Evolutionary conservation across 2,888 invertebrate species (phyloP), one percentile per base, ranked within the genome.

Genomic region (Boloria selene): DNA sequence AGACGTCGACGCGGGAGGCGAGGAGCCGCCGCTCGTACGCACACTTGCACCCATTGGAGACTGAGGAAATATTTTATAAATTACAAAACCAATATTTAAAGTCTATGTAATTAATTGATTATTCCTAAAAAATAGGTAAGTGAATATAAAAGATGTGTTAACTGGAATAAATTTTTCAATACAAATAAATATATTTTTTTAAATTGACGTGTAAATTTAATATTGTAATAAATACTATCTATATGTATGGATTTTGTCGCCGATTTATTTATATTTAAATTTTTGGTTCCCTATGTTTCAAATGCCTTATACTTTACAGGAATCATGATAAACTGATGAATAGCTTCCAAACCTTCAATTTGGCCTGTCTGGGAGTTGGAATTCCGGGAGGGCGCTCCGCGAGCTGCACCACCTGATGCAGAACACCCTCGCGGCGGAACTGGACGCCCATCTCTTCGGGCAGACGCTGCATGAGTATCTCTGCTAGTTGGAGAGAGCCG

Each of bases 341-440:
- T 0, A 7, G 31, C 7, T 38, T 38, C 10, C 31, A n/a, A 16
- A 93, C 87, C 84, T 88, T 88, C 55, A 90, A 83, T 53, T 91
- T 92, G 10, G 88, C 74, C 1, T 93, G 92, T 69, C 94, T 93
- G 0, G 94, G 90, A 7, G 94, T 92, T 76, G 79, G 79, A 14
- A 86, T 68, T 18, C 79, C 72, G 45, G 62, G 67, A 5, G 71
- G 53, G 55, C 75, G 85, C 58, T 78, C 77, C 1, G 79, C 79
- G 49, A 81, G 77, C 80, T 87, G 89, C 17, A 88, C 86, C 65
- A 96, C 94, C 90, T 98, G 98, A 89, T 98, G 97, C 90, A 98
- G 94, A n/a, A 98, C 98, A 81, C 99, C 99, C 93, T 99, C 99
- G 71, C 99, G 95, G 13, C 98, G 95, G 90, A 99, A 99, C 93